Conservation (phyloP, 2,797 vertebrate genomes). For the Scolopax rusticola region DNA sequence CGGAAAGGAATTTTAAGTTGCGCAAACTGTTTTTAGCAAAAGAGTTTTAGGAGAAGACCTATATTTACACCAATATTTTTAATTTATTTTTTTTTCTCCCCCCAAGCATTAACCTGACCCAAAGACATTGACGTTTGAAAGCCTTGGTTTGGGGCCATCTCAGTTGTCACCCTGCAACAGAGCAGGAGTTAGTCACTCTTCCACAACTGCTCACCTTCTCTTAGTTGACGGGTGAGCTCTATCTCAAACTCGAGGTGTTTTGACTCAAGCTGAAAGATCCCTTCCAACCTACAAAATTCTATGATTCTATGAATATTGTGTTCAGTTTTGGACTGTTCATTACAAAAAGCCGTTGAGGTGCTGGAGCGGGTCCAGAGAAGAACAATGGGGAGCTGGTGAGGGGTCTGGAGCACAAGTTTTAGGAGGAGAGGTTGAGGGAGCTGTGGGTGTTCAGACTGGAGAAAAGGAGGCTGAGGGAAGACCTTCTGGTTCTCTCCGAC, state of each 20-base stretch:
- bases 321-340: not conserved
- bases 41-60: not conserved
- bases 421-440: not conserved
- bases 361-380: not conserved
- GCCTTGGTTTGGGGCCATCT: not conserved
- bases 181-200: not conserved
- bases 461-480: not conserved
- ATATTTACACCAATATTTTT: rapidly evolving
- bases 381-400: not conserved
- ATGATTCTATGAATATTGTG: not conserved
- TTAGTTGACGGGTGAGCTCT: not conserved
- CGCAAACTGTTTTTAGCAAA: not conserved
- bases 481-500: not conserved
- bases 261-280: too few species aligned
- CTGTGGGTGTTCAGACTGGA: not conserved
- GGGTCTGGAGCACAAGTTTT: not conserved
- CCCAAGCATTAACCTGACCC: not conserved
- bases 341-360: not conserved
- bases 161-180: not conserved
- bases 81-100: too few species aligned
- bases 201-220: not conserved
- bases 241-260: not conserved
- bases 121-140: not conserved
- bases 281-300: too few species aligned
- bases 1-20: not conserved